phyloP scores from a whole-genome alignment of 1,140 invertebrate species.

The Atta colombica region DNA sequence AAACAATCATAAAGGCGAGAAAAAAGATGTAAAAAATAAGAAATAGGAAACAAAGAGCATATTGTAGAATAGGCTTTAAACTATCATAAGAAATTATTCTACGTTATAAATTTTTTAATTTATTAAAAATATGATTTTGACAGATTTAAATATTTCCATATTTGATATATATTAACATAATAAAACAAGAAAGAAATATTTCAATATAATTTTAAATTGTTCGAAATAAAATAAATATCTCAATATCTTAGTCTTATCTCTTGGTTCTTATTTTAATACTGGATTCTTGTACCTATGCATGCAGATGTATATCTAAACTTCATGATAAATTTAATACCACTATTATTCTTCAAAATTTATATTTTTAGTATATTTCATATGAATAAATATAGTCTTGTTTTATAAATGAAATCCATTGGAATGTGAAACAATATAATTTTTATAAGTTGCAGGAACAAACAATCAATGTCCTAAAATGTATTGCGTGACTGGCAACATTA shows the following conservation, averaged over 20 bases:
- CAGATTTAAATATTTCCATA: constrained; percentile 49
- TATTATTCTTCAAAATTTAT: background rate
- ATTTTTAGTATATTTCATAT: constrained; percentile 5
- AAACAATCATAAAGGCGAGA: too few species aligned
- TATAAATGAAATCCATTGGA: background rate
- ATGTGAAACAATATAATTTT: background rate
- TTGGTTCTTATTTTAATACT: background rate
- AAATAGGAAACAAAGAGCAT: too few species aligned
- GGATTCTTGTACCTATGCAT: background rate
- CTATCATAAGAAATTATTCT: constrained; percentile 35
- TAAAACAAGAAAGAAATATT: background rate
- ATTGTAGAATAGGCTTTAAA: too few species aligned
- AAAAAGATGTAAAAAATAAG: too few species aligned
- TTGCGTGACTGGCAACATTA: constrained; percentile 78
- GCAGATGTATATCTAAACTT: background rate
- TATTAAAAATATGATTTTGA: constrained; percentile 19
- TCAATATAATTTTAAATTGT: background rate
- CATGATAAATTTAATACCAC: background rate
- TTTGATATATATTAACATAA: background rate
- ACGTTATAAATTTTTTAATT: constrained; percentile 9
- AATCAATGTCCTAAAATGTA: constrained; percentile 22
- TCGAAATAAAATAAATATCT: constrained; percentile 1
- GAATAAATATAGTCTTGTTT: background rate
- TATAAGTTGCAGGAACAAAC: background rate
- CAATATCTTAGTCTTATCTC: background rate